phyloP scores from a whole-genome alignment of 2,888 invertebrate species.

The Melinopterus prodromus region DNA sequence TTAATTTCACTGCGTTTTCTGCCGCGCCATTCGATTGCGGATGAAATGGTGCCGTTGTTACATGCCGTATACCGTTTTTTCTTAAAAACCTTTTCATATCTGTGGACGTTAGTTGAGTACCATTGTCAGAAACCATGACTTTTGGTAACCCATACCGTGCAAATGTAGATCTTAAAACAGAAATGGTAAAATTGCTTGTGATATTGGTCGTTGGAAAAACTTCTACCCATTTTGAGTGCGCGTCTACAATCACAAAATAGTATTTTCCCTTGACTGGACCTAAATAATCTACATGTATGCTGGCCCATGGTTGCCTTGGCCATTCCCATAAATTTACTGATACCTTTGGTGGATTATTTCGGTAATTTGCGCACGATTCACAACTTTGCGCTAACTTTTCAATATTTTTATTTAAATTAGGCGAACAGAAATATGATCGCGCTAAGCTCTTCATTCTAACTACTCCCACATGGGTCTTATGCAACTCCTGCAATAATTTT shows the following conservation, averaged over 20 bases:
- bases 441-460: conserved; percentile 33
- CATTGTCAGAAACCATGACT: conserved; percentile 41
- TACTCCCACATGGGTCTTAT: conserved; percentile 40
- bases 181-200: conserved; percentile 27
- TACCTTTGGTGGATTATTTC: conserved; percentile 12
- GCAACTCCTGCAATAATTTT: conserved; percentile 35
- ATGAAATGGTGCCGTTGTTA: conserved; percentile 39
- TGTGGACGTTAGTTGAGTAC: conserved; percentile 34
- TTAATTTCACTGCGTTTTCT: conserved; percentile 42
- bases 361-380: neutral
- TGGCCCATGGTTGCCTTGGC: conserved; percentile 9
- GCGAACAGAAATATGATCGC: conserved; percentile 8
- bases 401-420: neutral
- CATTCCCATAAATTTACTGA: neutral
- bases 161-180: conserved; percentile 34
- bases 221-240: conserved; percentile 37
- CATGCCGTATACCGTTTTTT: conserved; percentile 38
- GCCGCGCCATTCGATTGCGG: conserved; percentile 42
- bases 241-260: conserved; percentile 36
- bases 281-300: conserved; percentile 39
- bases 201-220: conserved; percentile 21
- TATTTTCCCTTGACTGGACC: conserved; percentile 31
- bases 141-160: conserved; percentile 39
- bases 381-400: conserved; percentile 4
- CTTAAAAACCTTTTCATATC: conserved; percentile 39